phyloP scores from a whole-genome alignment of 2,888 invertebrate species.

The Operophtera brumata region DNA sequence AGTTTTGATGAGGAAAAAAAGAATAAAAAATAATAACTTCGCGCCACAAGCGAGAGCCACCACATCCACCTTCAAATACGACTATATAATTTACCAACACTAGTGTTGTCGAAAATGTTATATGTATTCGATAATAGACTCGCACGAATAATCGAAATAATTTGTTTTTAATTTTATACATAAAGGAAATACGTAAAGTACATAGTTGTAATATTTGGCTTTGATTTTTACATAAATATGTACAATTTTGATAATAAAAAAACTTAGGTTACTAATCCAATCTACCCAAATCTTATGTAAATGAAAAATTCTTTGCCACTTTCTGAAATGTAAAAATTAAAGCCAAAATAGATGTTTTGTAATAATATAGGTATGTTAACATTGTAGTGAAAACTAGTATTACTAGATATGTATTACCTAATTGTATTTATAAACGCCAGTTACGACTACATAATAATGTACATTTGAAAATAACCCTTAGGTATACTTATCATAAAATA shows the following conservation, averaged over 20 bases:
- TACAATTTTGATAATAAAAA: not conserved
- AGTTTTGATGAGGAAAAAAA: too few relatives aligned
- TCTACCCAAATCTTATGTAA: not conserved
- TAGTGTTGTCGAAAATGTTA: conserved; percentile 1
- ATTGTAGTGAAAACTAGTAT: conserved; percentile 29
- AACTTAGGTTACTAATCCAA: not conserved
- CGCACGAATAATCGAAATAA: conserved; percentile 66
- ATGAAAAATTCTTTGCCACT: not conserved
- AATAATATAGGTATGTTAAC: conserved; percentile 6
- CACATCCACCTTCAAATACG: conserved; percentile 9
- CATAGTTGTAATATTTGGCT: conserved; percentile 50
- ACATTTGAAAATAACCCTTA: conserved; percentile 5
- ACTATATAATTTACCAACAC: conserved; percentile 8
- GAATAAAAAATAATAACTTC: too few relatives aligned
- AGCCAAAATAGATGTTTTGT: conserved; percentile 32
- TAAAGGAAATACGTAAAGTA: conserved; percentile 62
- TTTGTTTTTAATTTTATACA: conserved; percentile 74
- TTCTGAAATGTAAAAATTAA: conserved; percentile 14
- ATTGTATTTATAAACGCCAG: conserved; percentile 9
- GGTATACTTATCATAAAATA: too few relatives aligned
- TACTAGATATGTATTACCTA: conserved; percentile 25
- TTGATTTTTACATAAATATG: conserved; percentile 35
- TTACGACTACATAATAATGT: conserved; percentile 4
- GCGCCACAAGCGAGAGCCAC: too few relatives aligned
- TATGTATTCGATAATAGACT: conserved; percentile 23